Conservation (phyloP, 2,888 invertebrate species). For the Cremastinae sp. region DNA sequence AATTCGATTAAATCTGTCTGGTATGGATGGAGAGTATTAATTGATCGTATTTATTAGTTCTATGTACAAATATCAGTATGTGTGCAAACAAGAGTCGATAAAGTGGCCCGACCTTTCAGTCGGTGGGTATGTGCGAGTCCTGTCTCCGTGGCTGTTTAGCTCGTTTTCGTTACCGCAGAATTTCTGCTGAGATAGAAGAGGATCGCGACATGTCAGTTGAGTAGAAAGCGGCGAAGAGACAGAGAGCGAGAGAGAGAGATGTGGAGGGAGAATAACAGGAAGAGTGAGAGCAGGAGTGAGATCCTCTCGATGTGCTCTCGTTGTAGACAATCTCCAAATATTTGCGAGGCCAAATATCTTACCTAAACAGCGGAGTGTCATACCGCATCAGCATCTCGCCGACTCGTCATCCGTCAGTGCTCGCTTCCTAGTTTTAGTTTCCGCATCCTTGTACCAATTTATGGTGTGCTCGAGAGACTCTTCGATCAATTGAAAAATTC, state of each 20-base stretch:
- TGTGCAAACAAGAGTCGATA: constrained; percentile 72
- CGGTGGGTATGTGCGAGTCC: too few relatives aligned
- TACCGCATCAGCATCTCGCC: constrained; percentile 68
- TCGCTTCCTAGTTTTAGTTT: constrained; percentile 42
- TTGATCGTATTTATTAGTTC: not conserved
- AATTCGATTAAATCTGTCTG: not conserved
- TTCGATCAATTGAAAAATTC: not conserved
- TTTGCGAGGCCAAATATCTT: constrained; percentile 80
- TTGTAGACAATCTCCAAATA: constrained; percentile 80
- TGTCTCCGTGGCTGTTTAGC: constrained; percentile 27
- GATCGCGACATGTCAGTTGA: constrained; percentile 53
- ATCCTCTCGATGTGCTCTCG: constrained; percentile 60
- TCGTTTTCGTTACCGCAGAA: constrained; percentile 32
- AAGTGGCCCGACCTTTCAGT: constrained; percentile 64
- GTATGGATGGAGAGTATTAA: not conserved
- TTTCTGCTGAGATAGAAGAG: constrained; percentile 26
- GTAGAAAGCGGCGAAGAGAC: constrained; percentile 61
- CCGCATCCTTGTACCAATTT: constrained; percentile 14
- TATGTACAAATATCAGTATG: constrained; percentile 5
- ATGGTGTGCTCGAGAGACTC: constrained; percentile 4
- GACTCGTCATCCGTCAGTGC: constrained; percentile 61
- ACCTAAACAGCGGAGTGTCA: constrained; percentile 78
- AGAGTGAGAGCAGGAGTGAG: constrained; percentile 65
- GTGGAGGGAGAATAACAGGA: constrained; percentile 54
- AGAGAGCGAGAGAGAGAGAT: constrained; percentile 60